Conservation (phyloP, 2,888 invertebrate genomes). For the Macrophya alboannulata region DNA sequence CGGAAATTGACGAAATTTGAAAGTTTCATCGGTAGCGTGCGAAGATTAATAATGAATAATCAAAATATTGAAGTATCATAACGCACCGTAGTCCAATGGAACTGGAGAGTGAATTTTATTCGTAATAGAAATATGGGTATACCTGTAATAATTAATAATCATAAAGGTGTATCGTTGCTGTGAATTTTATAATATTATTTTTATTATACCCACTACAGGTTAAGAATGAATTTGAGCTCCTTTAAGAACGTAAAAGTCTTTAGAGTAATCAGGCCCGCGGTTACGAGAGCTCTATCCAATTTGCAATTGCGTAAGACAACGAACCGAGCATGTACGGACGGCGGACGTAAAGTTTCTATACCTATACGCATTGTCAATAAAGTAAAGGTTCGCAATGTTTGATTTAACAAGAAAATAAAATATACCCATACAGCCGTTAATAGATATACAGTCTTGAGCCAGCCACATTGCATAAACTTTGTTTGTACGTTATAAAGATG, state of each 20-base stretch:
- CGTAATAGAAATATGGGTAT: background rate
- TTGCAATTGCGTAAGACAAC: slow-evolving; percentile 29
- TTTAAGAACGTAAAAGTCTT: background rate
- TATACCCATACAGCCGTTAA: slow-evolving; percentile 27
- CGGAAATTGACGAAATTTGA: background rate
- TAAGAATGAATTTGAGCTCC: background rate
- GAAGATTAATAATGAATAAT: background rate
- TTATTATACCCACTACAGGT: background rate
- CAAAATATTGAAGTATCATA: background rate
- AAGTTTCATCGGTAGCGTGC: slow-evolving; percentile 5
- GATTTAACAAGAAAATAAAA: slow-evolving; percentile 48
- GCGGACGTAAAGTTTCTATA: slow-evolving; percentile 27
- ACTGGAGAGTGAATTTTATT: background rate
- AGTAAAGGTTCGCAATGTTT: slow-evolving; percentile 45
- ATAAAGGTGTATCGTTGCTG: background rate
- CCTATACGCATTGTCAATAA: slow-evolving; percentile 48
- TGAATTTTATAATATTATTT: background rate
- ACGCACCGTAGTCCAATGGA: background rate
- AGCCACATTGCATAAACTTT: slow-evolving; percentile 32
- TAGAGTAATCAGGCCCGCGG: background rate
- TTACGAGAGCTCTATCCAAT: slow-evolving; percentile 8
- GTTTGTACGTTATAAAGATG: background rate
- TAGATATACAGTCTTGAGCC: slow-evolving; percentile 1
- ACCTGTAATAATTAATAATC: background rate
- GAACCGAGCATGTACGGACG: background rate